Percentiles rank a stretch among this genome's conserved stretches.
phyloP scores from a whole-genome alignment of 1,140 invertebrate genomes.

The Aphidius ervi region DNA sequence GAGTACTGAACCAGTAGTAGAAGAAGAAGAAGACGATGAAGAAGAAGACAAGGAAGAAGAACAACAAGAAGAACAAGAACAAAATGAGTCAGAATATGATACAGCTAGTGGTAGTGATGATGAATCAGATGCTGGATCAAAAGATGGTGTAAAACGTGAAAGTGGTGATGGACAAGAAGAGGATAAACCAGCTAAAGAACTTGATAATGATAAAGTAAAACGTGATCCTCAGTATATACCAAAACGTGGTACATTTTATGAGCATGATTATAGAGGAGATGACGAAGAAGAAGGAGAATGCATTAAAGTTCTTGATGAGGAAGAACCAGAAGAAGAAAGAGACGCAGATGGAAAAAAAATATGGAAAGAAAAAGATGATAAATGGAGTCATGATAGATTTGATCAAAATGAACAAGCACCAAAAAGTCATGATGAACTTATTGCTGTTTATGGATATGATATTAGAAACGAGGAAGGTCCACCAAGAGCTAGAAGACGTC shows the following conservation, averaged over 20 bases:
- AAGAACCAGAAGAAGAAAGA: conserved; percentile 30
- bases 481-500: conserved; percentile 76
- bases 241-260: conserved; percentile 92
- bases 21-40: no score
- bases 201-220: conserved; percentile 91
- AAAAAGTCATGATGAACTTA: conserved; percentile 81
- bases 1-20: no score
- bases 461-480: conserved; percentile 89
- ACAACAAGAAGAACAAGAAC: conserved; percentile 26
- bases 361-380: conserved; percentile 64
- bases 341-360: conserved; percentile 57
- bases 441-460: conserved; percentile 90
- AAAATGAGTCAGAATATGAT: conserved; percentile 51
- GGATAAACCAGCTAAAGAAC: conserved; percentile 59
- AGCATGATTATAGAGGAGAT: conserved; percentile 87
- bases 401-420: conserved; percentile 78
- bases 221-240: conserved; percentile 97
- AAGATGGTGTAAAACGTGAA: conserved; percentile 50
- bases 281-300: conserved; percentile 56
- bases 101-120: conserved; percentile 49
- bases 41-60: no score
- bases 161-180: conserved; percentile 62
- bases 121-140: conserved; percentile 42
- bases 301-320: background rate
- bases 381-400: conserved; percentile 89